Base-by-base conservation (phyloP, 1,140 invertebrate species). In the Drosophila tsacasi region DNA sequence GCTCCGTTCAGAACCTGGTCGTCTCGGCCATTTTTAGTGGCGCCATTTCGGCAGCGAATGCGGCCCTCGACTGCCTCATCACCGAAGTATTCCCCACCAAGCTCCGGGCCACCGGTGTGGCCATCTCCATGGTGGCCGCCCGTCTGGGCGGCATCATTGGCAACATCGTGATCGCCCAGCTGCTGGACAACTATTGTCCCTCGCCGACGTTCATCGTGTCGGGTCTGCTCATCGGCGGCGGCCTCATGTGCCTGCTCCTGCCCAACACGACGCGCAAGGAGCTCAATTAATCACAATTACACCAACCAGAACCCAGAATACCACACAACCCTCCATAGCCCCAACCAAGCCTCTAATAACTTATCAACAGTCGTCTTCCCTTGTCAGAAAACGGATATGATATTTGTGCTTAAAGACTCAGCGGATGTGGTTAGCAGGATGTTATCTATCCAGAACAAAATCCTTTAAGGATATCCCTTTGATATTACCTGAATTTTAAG, bases 41-140 rank as follows among this genome's bases (percentile, higher is more conserved):
- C 47, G 97, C 97, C 47, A 97, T 97, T 69, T 97, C 97, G 61
- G 97, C 97, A 92, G 97, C 97, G 57, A 97, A 97, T 93, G 97
- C 97, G 15, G 97, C 97, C 1, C 94, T 98, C 21, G 97, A 97
- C 93, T 97, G 97, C 93, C 95, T 98, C 66, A 97, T 97, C 85
- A 97, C 97, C 27, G 97, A 97, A 94, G 96, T 97, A 68, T 97
- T 97, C 92, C 97, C 97, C n/a, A 97, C 97, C 35, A 96, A 97
- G 94, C 94, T 97, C 81, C 94, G 97, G 79, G 97, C 97, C 32
- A 97, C 97, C 23, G 97, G 97, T 76, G 96, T 97, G 66, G 97
- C 97, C 23, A 95, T 97, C 74, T 97, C 97, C 0, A 97, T 97
- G 96, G 96, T 97, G 9, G 97, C 97, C 2, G 97, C 97, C 12